Evolutionary conservation across 1,140 invertebrate genomes (phyloP).

Genomic region (Cotesia typhae): DNA sequence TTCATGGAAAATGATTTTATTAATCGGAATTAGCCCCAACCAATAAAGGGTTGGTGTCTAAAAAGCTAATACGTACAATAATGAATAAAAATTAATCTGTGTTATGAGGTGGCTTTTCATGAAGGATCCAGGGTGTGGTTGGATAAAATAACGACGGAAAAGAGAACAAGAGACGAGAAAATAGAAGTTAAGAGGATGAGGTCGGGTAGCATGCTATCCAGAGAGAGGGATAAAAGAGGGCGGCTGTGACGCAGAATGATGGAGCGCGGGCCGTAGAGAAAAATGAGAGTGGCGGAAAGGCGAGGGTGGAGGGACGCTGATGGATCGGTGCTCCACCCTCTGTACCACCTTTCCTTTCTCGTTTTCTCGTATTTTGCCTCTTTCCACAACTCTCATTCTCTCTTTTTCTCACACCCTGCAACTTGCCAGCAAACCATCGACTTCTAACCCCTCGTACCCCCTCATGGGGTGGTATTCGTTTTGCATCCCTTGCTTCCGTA

Average conservation of each 20-base stretch:
- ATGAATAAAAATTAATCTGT: too few species aligned
- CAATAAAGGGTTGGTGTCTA: conserved; percentile 16
- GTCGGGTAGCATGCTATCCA: conserved; percentile 32
- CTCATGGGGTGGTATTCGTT: conserved; percentile 12
- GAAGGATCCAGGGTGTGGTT: conserved; percentile 29
- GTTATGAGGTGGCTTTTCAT: conserved; percentile 5
- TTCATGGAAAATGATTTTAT: too few species aligned
- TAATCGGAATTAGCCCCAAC: background rate
- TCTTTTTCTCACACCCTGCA: conserved; percentile 22
- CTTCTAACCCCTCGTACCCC: conserved; percentile 45
- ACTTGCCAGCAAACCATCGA: conserved; percentile 27
- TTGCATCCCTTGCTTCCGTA: conserved; percentile 41
- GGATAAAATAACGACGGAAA: conserved; percentile 35
- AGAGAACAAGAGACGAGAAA: conserved; percentile 38
- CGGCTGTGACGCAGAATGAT: conserved; percentile 67
- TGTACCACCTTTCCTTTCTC: conserved; percentile 47
- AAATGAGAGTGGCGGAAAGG: conserved; percentile 67
- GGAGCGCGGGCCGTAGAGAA: conserved; percentile 66
- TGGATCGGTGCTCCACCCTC: conserved; percentile 65
- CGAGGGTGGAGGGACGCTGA: conserved; percentile 67
- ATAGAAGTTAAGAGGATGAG: conserved; percentile 39
- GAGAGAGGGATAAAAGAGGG: conserved; percentile 63
- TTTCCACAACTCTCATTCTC: conserved; percentile 3
- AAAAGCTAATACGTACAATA: conserved; percentile 10
- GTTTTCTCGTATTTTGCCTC: conserved; percentile 34